phyloP scores from a whole-genome alignment of 2,888 invertebrate species.

The Eilema griseolum region DNA sequence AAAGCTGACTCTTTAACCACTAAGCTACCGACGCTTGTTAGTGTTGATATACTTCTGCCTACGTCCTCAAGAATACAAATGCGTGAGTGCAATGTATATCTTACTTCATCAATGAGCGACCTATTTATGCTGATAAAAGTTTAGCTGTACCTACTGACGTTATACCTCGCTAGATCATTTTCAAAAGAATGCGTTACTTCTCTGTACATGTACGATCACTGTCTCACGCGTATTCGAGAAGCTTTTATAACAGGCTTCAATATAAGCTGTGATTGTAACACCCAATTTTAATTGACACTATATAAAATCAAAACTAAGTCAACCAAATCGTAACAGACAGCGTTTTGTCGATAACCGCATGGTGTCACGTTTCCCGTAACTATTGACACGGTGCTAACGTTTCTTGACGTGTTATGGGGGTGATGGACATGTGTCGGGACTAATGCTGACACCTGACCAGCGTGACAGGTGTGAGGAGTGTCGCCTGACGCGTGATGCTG shows the following conservation, averaged over 20 bases:
- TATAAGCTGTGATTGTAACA: conserved; percentile 16
- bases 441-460: conserved; percentile 67
- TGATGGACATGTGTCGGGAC: conserved; percentile 76
- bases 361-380: conserved; percentile 66
- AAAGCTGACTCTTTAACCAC: too few species aligned
- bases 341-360: conserved; percentile 78
- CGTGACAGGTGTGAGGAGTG: conserved; percentile 68
- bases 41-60: too few species aligned
- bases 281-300: conserved; percentile 35
- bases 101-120: not conserved
- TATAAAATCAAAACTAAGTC: conserved; percentile 28
- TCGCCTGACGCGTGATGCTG: conserved; percentile 60
- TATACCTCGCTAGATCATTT: not conserved
- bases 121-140: not conserved
- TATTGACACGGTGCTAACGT: conserved; percentile 77
- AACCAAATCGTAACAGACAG: conserved; percentile 66
- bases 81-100: not conserved
- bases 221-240: conserved; percentile 13
- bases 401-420: conserved; percentile 73
- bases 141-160: too few species aligned
- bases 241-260: conserved; percentile 2
- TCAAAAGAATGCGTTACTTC: conserved; percentile 3
- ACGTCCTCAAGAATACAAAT: too few species aligned
- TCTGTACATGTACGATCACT: not conserved
- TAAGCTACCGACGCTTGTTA: too few species aligned